Evolutionary conservation across 2,797 vertebrate species (phyloP), one percentile per base, ranked within the genome.

Genomic region (Molossus molossus): DNA sequence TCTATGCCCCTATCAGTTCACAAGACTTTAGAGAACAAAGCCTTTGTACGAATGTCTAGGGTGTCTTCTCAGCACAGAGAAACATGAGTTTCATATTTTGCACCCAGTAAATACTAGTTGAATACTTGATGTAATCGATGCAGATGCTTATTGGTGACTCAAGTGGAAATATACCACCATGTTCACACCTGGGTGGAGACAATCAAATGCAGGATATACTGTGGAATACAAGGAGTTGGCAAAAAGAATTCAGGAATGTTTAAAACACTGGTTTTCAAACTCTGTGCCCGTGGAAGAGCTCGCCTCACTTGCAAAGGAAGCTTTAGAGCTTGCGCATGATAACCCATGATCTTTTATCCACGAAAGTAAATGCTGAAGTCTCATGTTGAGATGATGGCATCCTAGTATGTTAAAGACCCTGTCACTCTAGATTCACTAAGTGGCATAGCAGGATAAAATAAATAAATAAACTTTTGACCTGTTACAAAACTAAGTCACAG

Each of bases 281-380:
- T 67, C 11, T 37, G 5, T 75, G 8, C 62, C 40, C 53, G 40
- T 6, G 0, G 3, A 48, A 58, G 11, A 79, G 3, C 1, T 60
- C 10, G 10, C 60, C 60, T 75, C 21, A 17, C 18, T 82, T 57
- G 0, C 5, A 9, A 45, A 85, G n/a, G 17, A 57, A n/a, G 13
- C 8, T 48, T 73, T 15, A 25, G 8, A 60, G 15, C 3, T 80
- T 9, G 5, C 9, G 0, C 1, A 1, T 6, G 1, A 9, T 2
- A 27, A 69, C 3, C 0, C 11, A 23, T 0, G 4, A 4, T 87
- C 29, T 33, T 58, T 58, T 93, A 20, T 55, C 27, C 5, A 45
- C 1, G 3, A 0, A 1, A 6, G 14, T 23, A 45, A 70, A 72
- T 2, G 4, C 21, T 15, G 21, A 29, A 53, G 6, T 5, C 25